Percentiles rank a stretch among this genome's conserved stretches.
phyloP scores from a whole-genome alignment of 2,113 vertebrate genomes.

The Pipa parva region DNA sequence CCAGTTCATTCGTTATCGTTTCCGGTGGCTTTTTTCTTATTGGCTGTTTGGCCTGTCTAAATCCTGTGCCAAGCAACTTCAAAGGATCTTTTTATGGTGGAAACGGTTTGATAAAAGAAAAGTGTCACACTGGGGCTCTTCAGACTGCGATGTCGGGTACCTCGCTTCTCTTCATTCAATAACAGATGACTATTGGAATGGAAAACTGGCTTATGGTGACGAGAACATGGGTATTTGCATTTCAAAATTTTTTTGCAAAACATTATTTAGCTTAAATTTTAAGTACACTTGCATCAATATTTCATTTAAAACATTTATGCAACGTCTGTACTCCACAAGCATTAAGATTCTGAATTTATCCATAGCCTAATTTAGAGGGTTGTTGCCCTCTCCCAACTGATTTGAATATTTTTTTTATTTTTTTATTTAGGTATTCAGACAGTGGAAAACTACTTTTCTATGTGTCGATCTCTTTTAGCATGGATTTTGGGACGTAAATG shows the following conservation, averaged over 20 bases:
- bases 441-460: slow-evolving; percentile 54
- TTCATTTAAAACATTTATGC: too few relatives aligned
- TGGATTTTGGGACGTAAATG: slow-evolving; percentile 55
- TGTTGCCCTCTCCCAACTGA: too few relatives aligned
- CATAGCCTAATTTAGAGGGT: too few relatives aligned
- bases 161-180: slow-evolving; percentile 53
- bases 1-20: slow-evolving; percentile 47
- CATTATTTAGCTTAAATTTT: too few relatives aligned
- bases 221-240: slow-evolving; percentile 53
- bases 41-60: slow-evolving; percentile 55
- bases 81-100: slow-evolving; percentile 51
- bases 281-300: too few relatives aligned
- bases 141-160: slow-evolving; percentile 43
- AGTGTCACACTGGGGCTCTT: slow-evolving; percentile 45
- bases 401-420: too few relatives aligned
- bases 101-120: slow-evolving; percentile 47
- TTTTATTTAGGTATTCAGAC: slow-evolving; percentile 48
- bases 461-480: slow-evolving; percentile 55
- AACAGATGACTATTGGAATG: slow-evolving; percentile 52
- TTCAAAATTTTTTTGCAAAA: too few relatives aligned
- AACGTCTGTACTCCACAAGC: too few relatives aligned
- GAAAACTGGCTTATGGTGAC: slow-evolving; percentile 48
- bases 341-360: too few relatives aligned
- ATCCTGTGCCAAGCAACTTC: slow-evolving; percentile 46
- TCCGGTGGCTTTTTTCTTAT: slow-evolving; percentile 54